These are phyloP conservation scores for Volucella inanis DNA, from an alignment of 2,888 invertebrate genomes.

Conservation along the genomic window DNA sequence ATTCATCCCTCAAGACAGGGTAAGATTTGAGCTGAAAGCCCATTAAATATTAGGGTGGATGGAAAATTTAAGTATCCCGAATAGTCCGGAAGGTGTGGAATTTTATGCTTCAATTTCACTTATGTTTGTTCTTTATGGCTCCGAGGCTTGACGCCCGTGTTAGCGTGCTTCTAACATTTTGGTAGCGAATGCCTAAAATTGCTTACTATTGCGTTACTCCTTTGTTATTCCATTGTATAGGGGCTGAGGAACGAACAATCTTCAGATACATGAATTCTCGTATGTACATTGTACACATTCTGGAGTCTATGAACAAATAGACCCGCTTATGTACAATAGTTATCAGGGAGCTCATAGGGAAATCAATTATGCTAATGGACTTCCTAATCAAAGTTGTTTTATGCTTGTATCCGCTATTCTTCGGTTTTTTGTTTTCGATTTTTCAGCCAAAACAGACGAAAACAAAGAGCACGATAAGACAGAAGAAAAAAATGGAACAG, in stretches of 20 bases:
- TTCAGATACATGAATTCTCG: too few relatives aligned
- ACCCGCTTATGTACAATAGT: slow-evolving; percentile 34
- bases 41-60: slow-evolving; percentile 24
- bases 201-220: slow-evolving; percentile 7
- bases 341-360: slow-evolving; percentile 64
- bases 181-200: background rate
- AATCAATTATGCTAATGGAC: slow-evolving; percentile 72
- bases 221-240: slow-evolving; percentile 12
- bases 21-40: background rate
- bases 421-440: slow-evolving; percentile 38
- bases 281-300: background rate
- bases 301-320: slow-evolving; percentile 24
- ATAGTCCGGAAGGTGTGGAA: slow-evolving; percentile 53
- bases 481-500: slow-evolving; percentile 9
- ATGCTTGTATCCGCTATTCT: slow-evolving; percentile 52
- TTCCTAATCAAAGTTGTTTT: slow-evolving; percentile 66
- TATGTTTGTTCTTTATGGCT: slow-evolving; percentile 51
- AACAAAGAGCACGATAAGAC: background rate
- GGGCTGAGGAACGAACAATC: too few relatives aligned
- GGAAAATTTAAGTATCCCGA: slow-evolving; percentile 34
- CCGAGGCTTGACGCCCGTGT: slow-evolving; percentile 13
- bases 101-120: slow-evolving; percentile 57
- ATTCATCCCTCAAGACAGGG: background rate
- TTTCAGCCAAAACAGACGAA: slow-evolving; percentile 22
- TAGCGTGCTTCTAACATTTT: background rate